These are phyloP conservation scores for Hermaeophaga mercurialis DNA, from an alignment of 2,888 invertebrate genomes.

Conservation along the genomic window DNA sequence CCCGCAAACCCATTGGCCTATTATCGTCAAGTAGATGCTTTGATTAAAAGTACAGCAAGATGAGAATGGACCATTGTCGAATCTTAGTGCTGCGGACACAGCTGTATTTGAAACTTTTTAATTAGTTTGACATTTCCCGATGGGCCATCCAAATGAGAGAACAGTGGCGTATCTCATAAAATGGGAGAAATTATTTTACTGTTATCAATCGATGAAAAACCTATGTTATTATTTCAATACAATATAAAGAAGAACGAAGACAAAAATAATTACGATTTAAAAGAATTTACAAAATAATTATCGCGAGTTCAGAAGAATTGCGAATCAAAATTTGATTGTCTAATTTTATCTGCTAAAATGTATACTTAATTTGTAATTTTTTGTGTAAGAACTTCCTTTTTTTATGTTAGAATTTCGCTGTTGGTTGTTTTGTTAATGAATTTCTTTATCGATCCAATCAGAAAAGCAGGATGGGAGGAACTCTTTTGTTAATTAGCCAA, in stretches of 20 bases:
- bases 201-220: too few relatives aligned
- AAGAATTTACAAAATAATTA: not conserved
- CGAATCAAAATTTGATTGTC: too few relatives aligned
- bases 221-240: too few relatives aligned
- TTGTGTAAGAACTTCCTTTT: too few relatives aligned
- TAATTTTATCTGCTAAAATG: too few relatives aligned
- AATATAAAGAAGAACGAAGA: too few relatives aligned
- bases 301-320: not conserved
- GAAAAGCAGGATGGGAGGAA: not conserved
- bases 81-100: conserved; percentile 1
- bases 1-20: not conserved
- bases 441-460: not conserved
- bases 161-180: not conserved
- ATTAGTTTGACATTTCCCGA: conserved; percentile 16
- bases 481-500: conserved; percentile 5
- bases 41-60: conserved; percentile 6
- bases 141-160: not conserved
- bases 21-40: conserved; percentile 1
- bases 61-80: conserved; percentile 7
- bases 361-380: too few relatives aligned
- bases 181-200: too few relatives aligned
- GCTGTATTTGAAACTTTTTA: conserved; percentile 16
- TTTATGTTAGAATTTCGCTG: too few relatives aligned
- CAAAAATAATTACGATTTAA: not conserved
- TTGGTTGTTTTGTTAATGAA: conserved; percentile 1